Evolutionary conservation across 2,113 vertebrate species (phyloP), one percentile per base, ranked within the genome.

Genomic region (Camelus bactrianus): DNA sequence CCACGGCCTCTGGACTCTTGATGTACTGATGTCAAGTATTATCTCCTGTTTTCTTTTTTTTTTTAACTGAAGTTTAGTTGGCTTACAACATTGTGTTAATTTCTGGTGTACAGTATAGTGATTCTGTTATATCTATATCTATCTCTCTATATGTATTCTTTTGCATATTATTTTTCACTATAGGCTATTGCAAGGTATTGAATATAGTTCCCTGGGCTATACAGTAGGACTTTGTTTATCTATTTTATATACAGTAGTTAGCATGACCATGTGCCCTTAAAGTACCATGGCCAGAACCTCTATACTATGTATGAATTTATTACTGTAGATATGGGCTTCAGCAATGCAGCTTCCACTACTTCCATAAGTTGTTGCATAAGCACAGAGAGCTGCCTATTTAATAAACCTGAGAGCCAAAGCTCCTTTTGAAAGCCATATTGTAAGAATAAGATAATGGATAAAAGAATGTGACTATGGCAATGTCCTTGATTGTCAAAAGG

Each of bases 261-360:
- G 22, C 85, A 94, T 4, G 77, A 95, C 0, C 81, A 46, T 26
- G 46, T 32, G 38, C 2, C 8, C 5, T n/a, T 12, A 14, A 22
- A 32, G 28, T 97, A 93, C 20, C 83, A 17, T 0, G 73, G 77
- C 32, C 92, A 87, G 15, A 85, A 88, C 4, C 60, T 88, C 6
- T 98, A 85, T 64, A 94, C 77, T 52, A 96, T 88, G 90, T 48
- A 80, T 38, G 0, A 62, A 2, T 58, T 81, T 0, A n/a, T 50
- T 69, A 50, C 5, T 0, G 8, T 56, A n/a, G 88, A 42, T 62
- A 94, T 35, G 20, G 77, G 52, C 20, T 97, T 97, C 93, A 98
- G 95, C 87, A 96, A 95, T 97, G 93, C 35, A 98, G 97, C 32
- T 56, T 60, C 26, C 70, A 75, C 11, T 35, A 80, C 26, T 98